A percentile compares a stretch with the other conserved stretches of the same genome.
These are phyloP conservation scores for Lethocerus indicus DNA, from an alignment of 1,140 invertebrate species.

Conservation along the genomic window DNA sequence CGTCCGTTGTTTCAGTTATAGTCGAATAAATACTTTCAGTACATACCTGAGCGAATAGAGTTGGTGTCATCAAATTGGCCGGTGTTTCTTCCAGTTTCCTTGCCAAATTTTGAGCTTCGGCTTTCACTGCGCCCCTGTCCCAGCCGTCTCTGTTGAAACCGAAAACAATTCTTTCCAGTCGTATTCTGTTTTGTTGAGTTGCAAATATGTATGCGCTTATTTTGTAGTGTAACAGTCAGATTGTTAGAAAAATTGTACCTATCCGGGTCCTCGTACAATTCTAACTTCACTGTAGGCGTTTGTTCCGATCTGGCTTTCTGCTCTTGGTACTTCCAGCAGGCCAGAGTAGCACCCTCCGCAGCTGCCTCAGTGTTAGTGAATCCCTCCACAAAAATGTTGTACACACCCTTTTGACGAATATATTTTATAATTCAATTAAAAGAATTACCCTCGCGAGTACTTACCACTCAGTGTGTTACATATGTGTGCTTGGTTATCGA, in stretches of 20 bases:
- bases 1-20: no score
- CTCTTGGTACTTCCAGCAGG: constrained; percentile 30
- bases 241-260: no score
- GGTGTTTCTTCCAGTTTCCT: constrained; percentile 42
- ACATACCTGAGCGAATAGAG: constrained; percentile 33
- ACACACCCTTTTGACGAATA: constrained; percentile 30
- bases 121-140: constrained; percentile 33
- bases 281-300: constrained; percentile 19
- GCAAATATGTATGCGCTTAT: no score
- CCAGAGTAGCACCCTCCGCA: constrained; percentile 29
- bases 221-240: no score
- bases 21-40: no score
- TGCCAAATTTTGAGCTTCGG: constrained; percentile 41
- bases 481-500: no score
- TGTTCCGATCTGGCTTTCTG: constrained; percentile 27
- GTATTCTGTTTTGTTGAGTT: no score
- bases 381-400: constrained; percentile 27
- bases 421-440: no score
- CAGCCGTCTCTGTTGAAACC: constrained; percentile 28
- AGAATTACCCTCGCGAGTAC: no score
- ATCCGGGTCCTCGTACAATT: constrained; percentile 9
- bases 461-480: no score
- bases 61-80: constrained; percentile 43
- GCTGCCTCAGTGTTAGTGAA: constrained; percentile 31
- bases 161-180: no score